A percentile compares a stretch with the other conserved stretches of the same genome.
Conservation (phyloP, 2,797 vertebrate species). For the Anisognathus igniventris region DNA sequence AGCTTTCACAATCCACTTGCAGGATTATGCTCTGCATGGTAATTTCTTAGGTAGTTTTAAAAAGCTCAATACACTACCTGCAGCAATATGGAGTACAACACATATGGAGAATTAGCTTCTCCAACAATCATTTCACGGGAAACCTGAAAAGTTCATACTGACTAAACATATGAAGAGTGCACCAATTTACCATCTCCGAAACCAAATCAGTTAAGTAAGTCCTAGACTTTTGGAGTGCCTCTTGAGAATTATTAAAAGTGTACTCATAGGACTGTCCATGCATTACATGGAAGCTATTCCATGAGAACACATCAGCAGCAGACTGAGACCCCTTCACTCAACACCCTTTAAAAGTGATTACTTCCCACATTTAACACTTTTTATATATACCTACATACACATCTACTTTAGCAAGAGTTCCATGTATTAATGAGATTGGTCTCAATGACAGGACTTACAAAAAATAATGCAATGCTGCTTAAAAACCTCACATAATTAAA, state of each 20-base stretch:
- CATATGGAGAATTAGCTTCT: neutral
- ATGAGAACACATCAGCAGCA: neutral
- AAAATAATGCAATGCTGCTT: neutral
- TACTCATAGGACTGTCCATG: neutral
- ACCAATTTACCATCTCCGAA: neutral
- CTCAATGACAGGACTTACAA: neutral
- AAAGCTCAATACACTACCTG: neutral
- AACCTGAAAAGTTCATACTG: neutral
- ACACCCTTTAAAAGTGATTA: neutral
- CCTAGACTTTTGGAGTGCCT: neutral
- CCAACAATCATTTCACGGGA: neutral
- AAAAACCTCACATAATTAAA: neutral
- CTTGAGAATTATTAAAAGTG: neutral
- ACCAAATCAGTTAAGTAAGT: neutral
- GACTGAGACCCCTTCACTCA: neutral
- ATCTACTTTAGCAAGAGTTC: neutral
- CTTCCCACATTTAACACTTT: neutral
- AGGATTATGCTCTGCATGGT: neutral
- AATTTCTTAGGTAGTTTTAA: neutral
- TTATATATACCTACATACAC: neutral
- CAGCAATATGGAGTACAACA: neutral
- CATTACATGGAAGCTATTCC: neutral
- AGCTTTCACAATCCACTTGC: neutral
- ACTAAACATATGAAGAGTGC: neutral
- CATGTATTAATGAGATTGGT: neutral